Evolutionary conservation across 1,140 invertebrate species (phyloP), one percentile per base, ranked within the genome.

Genomic region (Mercenaria mercenaria): DNA sequence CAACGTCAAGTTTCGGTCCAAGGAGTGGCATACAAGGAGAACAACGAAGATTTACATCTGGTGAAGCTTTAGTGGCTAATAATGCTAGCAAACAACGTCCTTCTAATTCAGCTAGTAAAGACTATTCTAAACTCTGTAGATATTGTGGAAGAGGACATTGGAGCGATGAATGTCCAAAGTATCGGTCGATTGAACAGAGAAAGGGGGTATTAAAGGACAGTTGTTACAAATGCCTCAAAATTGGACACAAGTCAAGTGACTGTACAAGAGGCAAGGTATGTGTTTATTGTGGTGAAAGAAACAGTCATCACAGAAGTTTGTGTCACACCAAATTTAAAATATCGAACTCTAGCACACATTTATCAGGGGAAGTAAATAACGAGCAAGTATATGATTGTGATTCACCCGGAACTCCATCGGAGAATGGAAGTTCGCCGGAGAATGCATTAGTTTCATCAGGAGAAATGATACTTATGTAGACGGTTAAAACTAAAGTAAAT

Each of bases 391-490:
- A n/a, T n/a, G n/a, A n/a, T n/a, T n/a, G n/a, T 8, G 1, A 11
- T 34, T 15, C n/a, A 59, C 4, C 29, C n/a, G 82, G 32, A 23
- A 15, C 52, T 20, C 0, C 6, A 13, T 32, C 32, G 3, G 26
- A 67, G 29, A 32, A 67, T 32, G 8, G 4, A 32, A 29, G 8
- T 3, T 29, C 32, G 26, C 61, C 37, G n/a, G 74, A 50, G 10
- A 79, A 50, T 61, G 79, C 13, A 13, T 23, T 56, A 39, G 47
- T 61, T n/a, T 59, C 50, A 13, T 81, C 26, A 39, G 50, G 32
- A 26, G 79, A 81, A 37, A 81, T 56, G 52, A 41, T 81, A 32
- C 52, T 81, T 3, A 81, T 81, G 79, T 52, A 81, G 23, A 81
- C 79, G 8, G 79, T 41, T 41, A 59, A 32, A 81, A 81, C 79